phyloP scores from a whole-genome alignment of 2,888 invertebrate species.

The Melolontha melolontha region DNA sequence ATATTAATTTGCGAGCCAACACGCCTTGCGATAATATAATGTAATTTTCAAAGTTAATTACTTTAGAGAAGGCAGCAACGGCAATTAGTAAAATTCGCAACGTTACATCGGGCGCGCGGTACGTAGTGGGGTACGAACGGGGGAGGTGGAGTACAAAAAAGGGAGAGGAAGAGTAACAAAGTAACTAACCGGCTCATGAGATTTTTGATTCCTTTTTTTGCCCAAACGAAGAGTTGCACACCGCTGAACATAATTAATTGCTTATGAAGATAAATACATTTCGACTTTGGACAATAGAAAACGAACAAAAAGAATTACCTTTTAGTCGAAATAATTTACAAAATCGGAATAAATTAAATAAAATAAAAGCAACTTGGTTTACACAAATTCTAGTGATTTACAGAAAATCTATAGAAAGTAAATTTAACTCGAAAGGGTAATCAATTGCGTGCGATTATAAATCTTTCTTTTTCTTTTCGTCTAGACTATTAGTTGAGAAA shows the following conservation, averaged over 20 bases:
- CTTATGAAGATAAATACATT: conserved; percentile 31
- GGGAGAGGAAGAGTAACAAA: not conserved
- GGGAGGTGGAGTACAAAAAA: too few species aligned
- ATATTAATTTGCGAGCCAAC: conserved; percentile 16
- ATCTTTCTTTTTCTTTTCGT: too few species aligned
- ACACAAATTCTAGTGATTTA: too few species aligned
- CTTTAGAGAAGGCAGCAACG: conserved; percentile 17
- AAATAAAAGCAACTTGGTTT: not conserved
- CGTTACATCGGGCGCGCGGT: conserved; percentile 4
- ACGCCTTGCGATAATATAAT: conserved; percentile 23
- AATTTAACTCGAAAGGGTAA: too few species aligned
- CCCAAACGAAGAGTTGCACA: not conserved
- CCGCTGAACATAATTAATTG: conserved; percentile 22
- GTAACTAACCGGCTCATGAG: conserved; percentile 17
- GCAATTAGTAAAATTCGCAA: conserved; percentile 14
- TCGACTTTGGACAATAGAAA: conserved; percentile 12
- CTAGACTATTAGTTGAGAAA: too few species aligned
- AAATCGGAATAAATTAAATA: conserved; percentile 16
- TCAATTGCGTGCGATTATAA: too few species aligned
- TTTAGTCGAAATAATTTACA: conserved; percentile 14
- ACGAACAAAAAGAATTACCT: not conserved
- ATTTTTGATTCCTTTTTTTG: conserved; percentile 12
- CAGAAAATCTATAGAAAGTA: too few species aligned
- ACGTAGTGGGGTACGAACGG: too few species aligned
- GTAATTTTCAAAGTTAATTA: conserved; percentile 27